A percentile compares a stretch with the other conserved stretches of the same genome.
Evolutionary conservation across 1,140 invertebrate genomes (phyloP).

Genomic region (Drosophila truncata): DNA sequence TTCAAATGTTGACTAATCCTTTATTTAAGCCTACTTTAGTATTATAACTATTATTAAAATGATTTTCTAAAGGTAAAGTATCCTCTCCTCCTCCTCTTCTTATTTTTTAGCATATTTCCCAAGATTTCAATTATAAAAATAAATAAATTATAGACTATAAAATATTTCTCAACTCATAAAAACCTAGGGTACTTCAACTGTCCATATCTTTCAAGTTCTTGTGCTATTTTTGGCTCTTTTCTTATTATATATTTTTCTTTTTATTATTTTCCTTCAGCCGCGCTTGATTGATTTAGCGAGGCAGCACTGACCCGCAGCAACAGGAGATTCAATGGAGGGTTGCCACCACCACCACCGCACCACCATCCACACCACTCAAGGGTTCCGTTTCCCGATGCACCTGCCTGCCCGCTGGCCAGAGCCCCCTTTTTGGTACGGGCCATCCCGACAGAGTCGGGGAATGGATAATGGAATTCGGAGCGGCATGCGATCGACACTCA

Average conservation of each 20-base stretch:
- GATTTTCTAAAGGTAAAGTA: too few relatives aligned
- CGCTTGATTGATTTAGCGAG: slow-evolving; percentile 82
- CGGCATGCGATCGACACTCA: slow-evolving; percentile 65
- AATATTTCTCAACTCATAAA: background rate
- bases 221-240: slow-evolving; percentile 3
- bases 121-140: too few relatives aligned
- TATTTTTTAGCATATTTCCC: too few relatives aligned
- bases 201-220: background rate
- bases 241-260: background rate
- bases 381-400: slow-evolving; percentile 47
- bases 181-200: background rate
- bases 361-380: slow-evolving; percentile 9
- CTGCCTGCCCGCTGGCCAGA: slow-evolving; percentile 73
- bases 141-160: too few relatives aligned
- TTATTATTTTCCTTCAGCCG: slow-evolving; percentile 36
- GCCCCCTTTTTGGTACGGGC: slow-evolving; percentile 24
- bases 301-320: slow-evolving; percentile 65
- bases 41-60: background rate
- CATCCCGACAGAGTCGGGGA: slow-evolving; percentile 55
- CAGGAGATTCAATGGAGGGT: slow-evolving; percentile 44
- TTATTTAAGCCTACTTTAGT: background rate
- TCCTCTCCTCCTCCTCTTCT: too few relatives aligned
- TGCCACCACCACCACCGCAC: slow-evolving; percentile 16
- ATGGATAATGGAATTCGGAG: slow-evolving; percentile 71
- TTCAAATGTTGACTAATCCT: too few relatives aligned